Base-by-base conservation (phyloP, 2,888 invertebrate genomes). In the Therioaphis trifolii region DNA sequence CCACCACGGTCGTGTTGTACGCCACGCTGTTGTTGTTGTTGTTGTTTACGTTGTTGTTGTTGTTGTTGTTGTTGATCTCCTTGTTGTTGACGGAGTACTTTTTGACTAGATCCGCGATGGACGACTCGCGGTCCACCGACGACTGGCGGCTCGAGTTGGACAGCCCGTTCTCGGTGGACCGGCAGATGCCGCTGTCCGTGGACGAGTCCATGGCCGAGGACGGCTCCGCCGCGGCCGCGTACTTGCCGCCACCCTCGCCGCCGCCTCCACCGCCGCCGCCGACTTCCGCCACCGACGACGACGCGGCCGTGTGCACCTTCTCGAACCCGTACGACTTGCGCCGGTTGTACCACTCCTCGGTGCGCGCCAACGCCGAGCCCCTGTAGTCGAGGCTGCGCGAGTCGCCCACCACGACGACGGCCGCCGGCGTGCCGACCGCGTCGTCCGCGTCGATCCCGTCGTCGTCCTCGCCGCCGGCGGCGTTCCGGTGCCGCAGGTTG, bases 291-390 rank as follows among this genome's bases (percentile, higher is more conserved):
- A 21, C 12, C 18, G n/a, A n/a, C n/a, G 40, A 40, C n/a, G 21
- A 63, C 15, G 58, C 61, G 63, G 87, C 21, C 35, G 68, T 69
- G 63, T 87, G 87, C 88, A 91, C 91, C 85, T 90, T 90, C 87
- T 92, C 93, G 87, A 94, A 94, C 84, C 94, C 94, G 87, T 94
- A 94, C 24, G 94, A 94, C 88, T 94, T 94, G 86, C 94, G 90
- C 86, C 94, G 90, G 85, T 92, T 91, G 87, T 93, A 93, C 94
- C 94, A 94, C 86, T 92, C 92, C 86, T 92, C 92, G 88, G 87
- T 89, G n/a, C 86, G 86, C 84, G 89, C 87, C 0, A 90, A 89
- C 86, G 90, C 90, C 55, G 90, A 87, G 86, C 90, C 90, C 12
- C 90, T 90, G 1, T 90, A 24, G 61, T 82, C 82, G 40, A 82